A percentile compares a stretch with the other conserved stretches of the same genome.
These are phyloP conservation scores for Caranx melampygus DNA, from an alignment of 2,113 vertebrate species.

Conservation along the genomic window DNA sequence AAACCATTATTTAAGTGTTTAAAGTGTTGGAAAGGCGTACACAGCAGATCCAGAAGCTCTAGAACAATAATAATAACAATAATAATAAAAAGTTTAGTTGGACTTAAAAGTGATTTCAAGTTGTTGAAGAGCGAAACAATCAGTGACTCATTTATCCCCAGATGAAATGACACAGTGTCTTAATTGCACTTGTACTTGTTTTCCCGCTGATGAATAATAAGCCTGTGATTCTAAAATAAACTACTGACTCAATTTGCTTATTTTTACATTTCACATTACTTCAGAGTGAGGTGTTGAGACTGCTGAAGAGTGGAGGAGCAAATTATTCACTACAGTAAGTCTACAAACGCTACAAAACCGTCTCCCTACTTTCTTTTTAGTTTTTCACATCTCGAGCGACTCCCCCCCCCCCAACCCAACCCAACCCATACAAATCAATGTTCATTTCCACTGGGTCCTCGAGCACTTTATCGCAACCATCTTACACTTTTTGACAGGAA, in stretches of 20 bases:
- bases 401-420: too few relatives aligned
- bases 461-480: constrained; percentile 16
- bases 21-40: not conserved
- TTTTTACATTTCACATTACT: constrained; percentile 1
- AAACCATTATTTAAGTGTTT: too few relatives aligned
- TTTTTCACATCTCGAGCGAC: not conserved
- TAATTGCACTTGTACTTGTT: constrained; percentile 10
- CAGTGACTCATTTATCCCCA: constrained; percentile 24
- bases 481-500: constrained; percentile 16
- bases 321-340: constrained; percentile 16
- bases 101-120: not conserved
- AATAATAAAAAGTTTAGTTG: not conserved
- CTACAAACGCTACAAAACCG: not conserved
- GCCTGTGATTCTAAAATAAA: constrained; percentile 33
- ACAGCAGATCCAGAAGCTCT: not conserved
- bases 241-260: constrained; percentile 11
- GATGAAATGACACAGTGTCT: constrained; percentile 10
- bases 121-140: constrained; percentile 13
- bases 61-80: too few relatives aligned
- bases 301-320: constrained; percentile 7
- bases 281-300: constrained; percentile 10
- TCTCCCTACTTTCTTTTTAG: not conserved
- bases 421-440: constrained; percentile 9
- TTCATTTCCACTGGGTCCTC: constrained; percentile 21
- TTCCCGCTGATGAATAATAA: constrained; percentile 51